Conservation (phyloP, 2,888 invertebrate genomes). For the Megaustenia siamemsis region DNA sequence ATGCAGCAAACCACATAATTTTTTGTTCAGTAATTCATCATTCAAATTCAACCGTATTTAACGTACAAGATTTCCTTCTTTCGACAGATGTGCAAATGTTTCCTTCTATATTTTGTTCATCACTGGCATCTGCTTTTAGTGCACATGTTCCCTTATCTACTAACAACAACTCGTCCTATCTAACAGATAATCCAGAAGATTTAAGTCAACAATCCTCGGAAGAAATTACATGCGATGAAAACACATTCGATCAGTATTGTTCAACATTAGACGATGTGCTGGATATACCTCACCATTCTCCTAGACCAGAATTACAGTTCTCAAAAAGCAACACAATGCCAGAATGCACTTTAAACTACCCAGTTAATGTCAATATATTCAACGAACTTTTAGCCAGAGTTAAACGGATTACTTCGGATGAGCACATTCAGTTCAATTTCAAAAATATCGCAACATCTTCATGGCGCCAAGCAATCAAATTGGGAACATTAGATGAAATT, state of each 20-base stretch:
- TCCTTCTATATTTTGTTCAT: too few species aligned
- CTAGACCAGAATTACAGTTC: neutral
- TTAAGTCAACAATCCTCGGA: neutral
- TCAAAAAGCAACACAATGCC: neutral
- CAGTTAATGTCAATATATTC: neutral
- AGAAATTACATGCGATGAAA: too few species aligned
- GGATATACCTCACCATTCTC: neutral
- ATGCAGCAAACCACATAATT: neutral
- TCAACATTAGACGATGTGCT: neutral
- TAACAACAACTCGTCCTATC: conserved; percentile 17
- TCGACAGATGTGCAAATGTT: neutral
- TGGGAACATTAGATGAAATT: neutral
- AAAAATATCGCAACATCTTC: neutral
- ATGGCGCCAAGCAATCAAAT: too few species aligned
- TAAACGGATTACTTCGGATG: neutral
- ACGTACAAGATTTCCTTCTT: neutral
- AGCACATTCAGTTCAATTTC: neutral
- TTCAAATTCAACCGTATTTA: neutral
- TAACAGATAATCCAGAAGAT: too few species aligned
- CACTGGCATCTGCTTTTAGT: too few species aligned
- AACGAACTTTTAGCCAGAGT: conserved; percentile 16
- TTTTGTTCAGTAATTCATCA: conserved; percentile 50
- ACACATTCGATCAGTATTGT: too few species aligned
- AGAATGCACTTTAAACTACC: neutral
- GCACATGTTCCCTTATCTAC: neutral